Percentiles rank a stretch among this genome's conserved stretches.
Evolutionary conservation across 2,797 vertebrate genomes (phyloP).

Genomic region (Pelochelys cantorii): DNA sequence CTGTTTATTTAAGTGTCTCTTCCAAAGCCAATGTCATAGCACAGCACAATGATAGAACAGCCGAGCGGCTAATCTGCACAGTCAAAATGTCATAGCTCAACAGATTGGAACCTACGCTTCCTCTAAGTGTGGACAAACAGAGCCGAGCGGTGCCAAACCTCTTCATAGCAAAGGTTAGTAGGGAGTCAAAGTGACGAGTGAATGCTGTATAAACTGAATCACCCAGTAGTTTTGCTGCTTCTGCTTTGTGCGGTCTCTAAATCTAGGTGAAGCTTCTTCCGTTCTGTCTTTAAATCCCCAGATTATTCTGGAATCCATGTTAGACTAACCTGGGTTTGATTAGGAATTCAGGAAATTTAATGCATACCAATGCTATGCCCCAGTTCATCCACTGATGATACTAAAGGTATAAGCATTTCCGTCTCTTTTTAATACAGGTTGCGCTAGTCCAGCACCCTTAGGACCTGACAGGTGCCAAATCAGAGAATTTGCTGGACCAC

Average conservation of each 20-base stretch:
- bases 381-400: not conserved
- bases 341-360: not conserved
- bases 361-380: fast-evolving
- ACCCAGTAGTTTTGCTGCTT: fast-evolving
- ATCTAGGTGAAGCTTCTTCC: not conserved
- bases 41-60: not conserved
- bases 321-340: not conserved
- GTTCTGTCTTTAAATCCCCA: fast-evolving
- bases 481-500: too few relatives aligned
- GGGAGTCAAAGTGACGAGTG: not conserved
- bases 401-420: fast-evolving
- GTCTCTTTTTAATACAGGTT: not conserved
- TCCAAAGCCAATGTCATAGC: not conserved
- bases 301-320: fast-evolving
- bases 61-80: not conserved
- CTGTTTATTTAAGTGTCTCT: not conserved
- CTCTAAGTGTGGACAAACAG: not conserved
- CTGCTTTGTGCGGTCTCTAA: not conserved
- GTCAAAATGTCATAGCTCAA: not conserved
- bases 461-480: too few relatives aligned
- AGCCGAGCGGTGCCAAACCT: not conserved
- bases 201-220: fast-evolving
- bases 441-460: too few relatives aligned
- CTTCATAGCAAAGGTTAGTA: not conserved
- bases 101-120: not conserved